Evolutionary conservation across 2,113 vertebrate genomes (phyloP), one percentile per base, ranked within the genome.

Genomic region (Labeo rohita): DNA sequence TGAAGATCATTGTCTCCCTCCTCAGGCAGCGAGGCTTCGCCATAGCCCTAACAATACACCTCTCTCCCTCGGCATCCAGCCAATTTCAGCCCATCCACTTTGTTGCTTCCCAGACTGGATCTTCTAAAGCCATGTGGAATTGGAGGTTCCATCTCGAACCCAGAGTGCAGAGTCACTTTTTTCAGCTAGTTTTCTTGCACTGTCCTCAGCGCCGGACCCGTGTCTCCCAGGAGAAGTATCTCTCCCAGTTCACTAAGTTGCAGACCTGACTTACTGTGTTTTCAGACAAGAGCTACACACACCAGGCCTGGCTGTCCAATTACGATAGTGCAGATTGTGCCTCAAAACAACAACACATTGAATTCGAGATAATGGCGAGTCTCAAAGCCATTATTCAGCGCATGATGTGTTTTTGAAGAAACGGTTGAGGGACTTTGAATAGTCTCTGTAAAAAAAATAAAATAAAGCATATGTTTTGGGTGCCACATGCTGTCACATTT

Each of bases 1-100:
- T 93, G 90, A 90, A 92, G 92, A 92, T 89, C 90, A 88, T 89
- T 88, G 68, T 89, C 87, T 92, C 68, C 36, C 36, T 84, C 68
- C 84, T 61, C 54, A 8, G 82, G 86, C 84, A 91, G 85, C 80
- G 49, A 89, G 87, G 73, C 39, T 88, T 89, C 88, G 84, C 28
- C 65, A n/a, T 81, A 86, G 81, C 81, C 88, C 82, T 82, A 65
- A 87, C 89, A 85, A 66, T 88, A 78, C 87, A 81, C 82, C 63
- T 84, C 87, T 88, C 86, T 91, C 88, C 83, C 89, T 90, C 45
- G 65, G 72, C 83, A 90, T 56, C 77, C 85, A 83, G 85, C 87
- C 89, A 90, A 84, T 88, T 84, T 89, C 65, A 78, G 34, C 74
- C 72, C 77, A 23, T 81, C 81, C 78, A 86, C 16, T 89, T 93